Base-by-base conservation (phyloP, 1,140 invertebrate species). In the Drepana arcuata region DNA sequence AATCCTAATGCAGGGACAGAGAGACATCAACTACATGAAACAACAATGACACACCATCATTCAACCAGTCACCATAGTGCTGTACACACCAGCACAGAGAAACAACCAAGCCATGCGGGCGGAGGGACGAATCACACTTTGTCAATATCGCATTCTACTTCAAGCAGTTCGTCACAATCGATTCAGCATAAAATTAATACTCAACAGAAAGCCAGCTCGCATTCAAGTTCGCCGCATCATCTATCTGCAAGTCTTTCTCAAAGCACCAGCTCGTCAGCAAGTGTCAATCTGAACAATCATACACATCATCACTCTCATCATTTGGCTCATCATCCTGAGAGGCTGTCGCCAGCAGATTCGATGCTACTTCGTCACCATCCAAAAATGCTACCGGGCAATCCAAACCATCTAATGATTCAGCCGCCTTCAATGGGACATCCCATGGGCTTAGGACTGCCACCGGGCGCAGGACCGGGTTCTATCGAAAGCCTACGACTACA, bases 361-460 rank as follows among this genome's bases (percentile, higher is more conserved):
- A 86, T 86, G 78, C 50, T 85, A 18, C 59, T 83, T 36, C 72
- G 83, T 46, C 86, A 83, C 69, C 85, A 85, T 54, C 84, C 84
- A 26, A 84, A 85, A 60, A 72, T 86, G 63, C 68, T 86, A 13
- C 83, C 85, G 6, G 85, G 85, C 24, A 89, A 87, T 75, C 83
- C 88, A 28, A 88, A 88, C 71, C 88, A 89, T 67, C 73, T 89
- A 33, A 89, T 89, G 84, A 87, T 87, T 33, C 86, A 86, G 58
- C 86, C 86, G 2, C 85, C 86, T 11, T 84, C 85, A 16, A 82
- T 87, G 77, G 86, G 86, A 16, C 81, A 84, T 49, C 83, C 80
- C 14, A 77, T 83, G 69, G 64, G 85, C 52, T 41, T 88, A 69
- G 65, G 86, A 43, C 33, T 88, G 69, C 67, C 86, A 62, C 67